These are phyloP conservation scores for Zaprionus nigranus DNA, from an alignment of 1,140 invertebrate species.

Conservation along the genomic window DNA sequence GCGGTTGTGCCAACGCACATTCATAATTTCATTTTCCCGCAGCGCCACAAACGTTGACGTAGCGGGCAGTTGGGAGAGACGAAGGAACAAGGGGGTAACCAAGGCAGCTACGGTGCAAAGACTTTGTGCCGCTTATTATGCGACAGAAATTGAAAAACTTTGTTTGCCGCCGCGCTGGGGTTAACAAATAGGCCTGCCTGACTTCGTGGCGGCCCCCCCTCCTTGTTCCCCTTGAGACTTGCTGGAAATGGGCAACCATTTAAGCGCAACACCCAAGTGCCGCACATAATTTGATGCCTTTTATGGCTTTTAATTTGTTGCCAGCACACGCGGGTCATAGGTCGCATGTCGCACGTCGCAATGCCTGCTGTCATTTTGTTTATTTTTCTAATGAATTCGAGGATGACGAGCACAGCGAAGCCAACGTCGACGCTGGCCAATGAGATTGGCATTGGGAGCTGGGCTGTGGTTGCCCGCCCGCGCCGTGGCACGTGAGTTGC, in stretches of 20 bases:
- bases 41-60: conserved; percentile 29
- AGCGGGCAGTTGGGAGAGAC: background rate
- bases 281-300: conserved; percentile 81
- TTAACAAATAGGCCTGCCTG: conserved; percentile 74
- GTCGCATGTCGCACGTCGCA: conserved; percentile 33
- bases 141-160: conserved; percentile 82
- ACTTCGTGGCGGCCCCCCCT: conserved; percentile 13
- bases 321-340: conserved; percentile 32
- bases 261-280: conserved; percentile 63
- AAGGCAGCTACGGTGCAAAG: conserved; percentile 9
- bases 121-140: conserved; percentile 76
- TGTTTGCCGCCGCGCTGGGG: conserved; percentile 77
- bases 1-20: conserved; percentile 77
- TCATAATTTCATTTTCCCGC: conserved; percentile 79
- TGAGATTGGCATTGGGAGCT: background rate
- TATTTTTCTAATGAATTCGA: conserved; percentile 64
- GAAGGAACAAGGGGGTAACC: background rate
- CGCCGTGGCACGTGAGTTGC: conserved; percentile 20
- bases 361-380: conserved; percentile 47
- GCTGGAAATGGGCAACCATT: conserved; percentile 24
- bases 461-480: background rate
- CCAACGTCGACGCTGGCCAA: conserved; percentile 7
- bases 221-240: background rate
- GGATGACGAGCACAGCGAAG: background rate
- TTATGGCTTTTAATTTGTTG: conserved; percentile 81